Evolutionary conservation across 2,888 invertebrate species (phyloP).

Genomic region (Melipona beecheii): DNA sequence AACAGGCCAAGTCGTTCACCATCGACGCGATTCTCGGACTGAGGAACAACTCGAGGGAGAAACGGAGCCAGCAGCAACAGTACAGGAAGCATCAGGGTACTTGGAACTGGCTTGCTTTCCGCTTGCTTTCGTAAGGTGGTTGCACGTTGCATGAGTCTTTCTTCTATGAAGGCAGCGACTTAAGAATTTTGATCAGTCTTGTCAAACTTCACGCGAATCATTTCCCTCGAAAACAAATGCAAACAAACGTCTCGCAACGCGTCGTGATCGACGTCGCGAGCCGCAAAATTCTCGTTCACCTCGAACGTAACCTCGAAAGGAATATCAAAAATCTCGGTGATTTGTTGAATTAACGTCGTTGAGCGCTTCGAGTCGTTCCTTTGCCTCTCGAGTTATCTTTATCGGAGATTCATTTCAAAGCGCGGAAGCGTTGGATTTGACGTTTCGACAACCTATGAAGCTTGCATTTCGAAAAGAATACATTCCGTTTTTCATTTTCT

Average conservation of each 20-base stretch:
- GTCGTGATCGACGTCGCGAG: constrained; percentile 11
- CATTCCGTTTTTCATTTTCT: no score
- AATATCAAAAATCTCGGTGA: neutral
- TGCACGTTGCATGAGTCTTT: neutral
- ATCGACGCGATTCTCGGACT: constrained; percentile 94
- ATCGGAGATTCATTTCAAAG: neutral
- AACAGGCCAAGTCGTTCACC: constrained; percentile 91
- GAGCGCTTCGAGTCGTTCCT: no score
- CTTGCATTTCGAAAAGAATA: no score
- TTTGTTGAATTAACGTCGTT: neutral
- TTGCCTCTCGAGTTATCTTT: no score
- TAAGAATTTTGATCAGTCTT: neutral
- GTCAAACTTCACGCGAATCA: constrained; percentile 10
- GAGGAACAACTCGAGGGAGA: constrained; percentile 85
- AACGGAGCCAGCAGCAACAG: constrained; percentile 77
- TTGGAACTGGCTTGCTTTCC: neutral
- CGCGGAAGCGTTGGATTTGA: neutral
- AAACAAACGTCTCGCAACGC: constrained; percentile 1
- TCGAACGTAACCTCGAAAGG: neutral
- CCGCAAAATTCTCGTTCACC: constrained; percentile 45
- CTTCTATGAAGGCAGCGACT: neutral
- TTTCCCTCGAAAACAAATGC: constrained; percentile 42
- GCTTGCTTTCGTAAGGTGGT: neutral
- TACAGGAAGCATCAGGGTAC: constrained; percentile 79
- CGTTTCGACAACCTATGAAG: no score